Base-by-base conservation (phyloP, 2,888 invertebrate genomes). In the Epistrophella euchroma region DNA sequence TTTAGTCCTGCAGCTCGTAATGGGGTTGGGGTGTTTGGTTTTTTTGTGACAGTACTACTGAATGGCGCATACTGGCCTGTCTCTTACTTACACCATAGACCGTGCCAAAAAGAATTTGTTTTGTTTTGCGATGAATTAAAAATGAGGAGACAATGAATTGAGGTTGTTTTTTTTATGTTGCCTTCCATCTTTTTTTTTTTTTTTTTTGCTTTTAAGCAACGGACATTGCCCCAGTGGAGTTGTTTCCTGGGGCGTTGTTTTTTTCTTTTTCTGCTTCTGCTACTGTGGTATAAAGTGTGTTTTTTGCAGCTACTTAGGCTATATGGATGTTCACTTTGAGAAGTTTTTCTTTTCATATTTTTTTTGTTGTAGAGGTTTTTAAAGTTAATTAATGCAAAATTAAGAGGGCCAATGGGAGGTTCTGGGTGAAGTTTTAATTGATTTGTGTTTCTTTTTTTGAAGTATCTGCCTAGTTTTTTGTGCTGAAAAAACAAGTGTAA, bases 71-170 rank as follows among this genome's bases (percentile, higher is more conserved):
- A 4, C 4, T 2, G 2, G 25, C 28, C 32, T n/a, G n/a, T 32
- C 32, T 32, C 32, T 32, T 5, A 58, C 45, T 45, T 52, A 58
- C 74, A 58, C 45, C 55, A 37, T 32, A 66, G 71, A 60, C 58
- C 32, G 45, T 77, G 60, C 76, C 76, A 85, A 77, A 66, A 80
- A 77, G 80, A 58, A 73, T 85, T 80, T 85, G 85, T 81, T 85
- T 85, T 85, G 81, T 80, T 85, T 85, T 70, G 76, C 76, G 72
- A 85, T 85, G 85, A 80, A 85, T 85, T 85, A 81, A 85, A 85
- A 85, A 85, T 77, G 85, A 85, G 85, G 68, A 85, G 85, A 85
- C 85, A 85, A 85, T 81, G 85, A 80, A 81, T 81, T 56, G 56
- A 47, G 71, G 73, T 76, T 66, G 58, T 40, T 73, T 75, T 62